These are phyloP conservation scores for Amblyjoppa proteus DNA, from an alignment of 2,888 invertebrate species.

Conservation along the genomic window DNA sequence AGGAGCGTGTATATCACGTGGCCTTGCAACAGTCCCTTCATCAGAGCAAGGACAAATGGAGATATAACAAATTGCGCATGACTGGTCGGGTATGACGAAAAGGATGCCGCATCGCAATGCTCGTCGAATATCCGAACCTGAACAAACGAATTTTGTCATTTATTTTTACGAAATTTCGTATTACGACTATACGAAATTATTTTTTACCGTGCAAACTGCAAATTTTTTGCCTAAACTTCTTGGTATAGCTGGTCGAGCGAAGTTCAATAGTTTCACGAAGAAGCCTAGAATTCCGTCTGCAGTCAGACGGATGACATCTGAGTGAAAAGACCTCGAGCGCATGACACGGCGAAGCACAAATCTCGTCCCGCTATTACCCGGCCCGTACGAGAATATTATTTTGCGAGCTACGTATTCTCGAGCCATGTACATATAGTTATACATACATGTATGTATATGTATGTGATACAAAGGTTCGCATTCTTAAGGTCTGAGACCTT, in stretches of 20 bases:
- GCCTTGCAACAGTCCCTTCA: too few relatives aligned
- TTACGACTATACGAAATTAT: too few relatives aligned
- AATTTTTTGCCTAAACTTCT: conserved; percentile 6
- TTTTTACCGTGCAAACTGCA: conserved; percentile 17
- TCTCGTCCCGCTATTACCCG: not conserved
- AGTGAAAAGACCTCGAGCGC: conserved; percentile 22
- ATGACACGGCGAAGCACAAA: conserved; percentile 8
- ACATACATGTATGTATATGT: not conserved
- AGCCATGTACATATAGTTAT: too few relatives aligned
- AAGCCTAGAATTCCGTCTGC: not conserved
- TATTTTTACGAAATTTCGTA: too few relatives aligned
- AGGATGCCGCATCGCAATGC: too few relatives aligned
- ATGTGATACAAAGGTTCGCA: conserved; percentile 6
- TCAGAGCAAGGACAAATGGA: too few relatives aligned
- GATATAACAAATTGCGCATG: too few relatives aligned
- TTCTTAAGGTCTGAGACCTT: conserved; percentile 67
- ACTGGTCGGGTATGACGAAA: too few relatives aligned
- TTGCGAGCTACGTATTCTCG: not conserved
- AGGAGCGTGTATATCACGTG: too few relatives aligned
- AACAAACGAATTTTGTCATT: too few relatives aligned
- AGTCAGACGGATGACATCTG: not conserved
- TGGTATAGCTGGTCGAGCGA: too few relatives aligned
- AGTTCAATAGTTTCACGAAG: not conserved
- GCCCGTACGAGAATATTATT: conserved; percentile 55
- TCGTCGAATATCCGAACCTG: too few relatives aligned